Percentiles rank a stretch among this genome's conserved stretches.
Conservation (phyloP, 1,140 invertebrate species). For the Harlomillsia oculata region DNA sequence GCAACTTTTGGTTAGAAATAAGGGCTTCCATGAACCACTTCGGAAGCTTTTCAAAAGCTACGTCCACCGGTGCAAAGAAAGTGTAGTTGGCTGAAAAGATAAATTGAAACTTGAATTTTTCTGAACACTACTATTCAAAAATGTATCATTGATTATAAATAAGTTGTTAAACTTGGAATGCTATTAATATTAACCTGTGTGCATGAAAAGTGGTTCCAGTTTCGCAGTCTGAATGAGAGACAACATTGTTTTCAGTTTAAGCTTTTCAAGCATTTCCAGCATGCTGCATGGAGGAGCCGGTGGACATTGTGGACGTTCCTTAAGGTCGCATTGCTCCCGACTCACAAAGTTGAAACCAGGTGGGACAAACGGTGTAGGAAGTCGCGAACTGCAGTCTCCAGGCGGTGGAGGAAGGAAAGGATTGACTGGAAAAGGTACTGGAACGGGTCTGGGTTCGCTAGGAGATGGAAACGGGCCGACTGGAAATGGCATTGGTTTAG, state of each 20-base stretch:
- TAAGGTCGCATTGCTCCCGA: not conserved
- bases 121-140: too few relatives aligned
- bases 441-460: too few relatives aligned
- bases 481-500: not conserved
- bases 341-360: not conserved
- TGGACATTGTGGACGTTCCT: not conserved
- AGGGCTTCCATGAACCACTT: conserved; percentile 24
- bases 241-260: conserved; percentile 20
- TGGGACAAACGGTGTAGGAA: not conserved
- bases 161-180: conserved; percentile 3
- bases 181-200: conserved; percentile 15
- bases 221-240: conserved; percentile 16
- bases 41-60: conserved; percentile 24
- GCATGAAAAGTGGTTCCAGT: conserved; percentile 20
- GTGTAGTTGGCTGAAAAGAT: conserved; percentile 29
- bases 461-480: not conserved
- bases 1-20: conserved; percentile 13
- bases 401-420: not conserved
- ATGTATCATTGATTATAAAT: not conserved
- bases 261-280: conserved; percentile 12
- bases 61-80: conserved; percentile 31
- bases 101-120: too few relatives aligned
- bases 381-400: not conserved
- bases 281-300: conserved; percentile 17
- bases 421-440: not conserved